phyloP scores from a whole-genome alignment of 2,113 vertebrate species.

The Seriola rivoliana region DNA sequence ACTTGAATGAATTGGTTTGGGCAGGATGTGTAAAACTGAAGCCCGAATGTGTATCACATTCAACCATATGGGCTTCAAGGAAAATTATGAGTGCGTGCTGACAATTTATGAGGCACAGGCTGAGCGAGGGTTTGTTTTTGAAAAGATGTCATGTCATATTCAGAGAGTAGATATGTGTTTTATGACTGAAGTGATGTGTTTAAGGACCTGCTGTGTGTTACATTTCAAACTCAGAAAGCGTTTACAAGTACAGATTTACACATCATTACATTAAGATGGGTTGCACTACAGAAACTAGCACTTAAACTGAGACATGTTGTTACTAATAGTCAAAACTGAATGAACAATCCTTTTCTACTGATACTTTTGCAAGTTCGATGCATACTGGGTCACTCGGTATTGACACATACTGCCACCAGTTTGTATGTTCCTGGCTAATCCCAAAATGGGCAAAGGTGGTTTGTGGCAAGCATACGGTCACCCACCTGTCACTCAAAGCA shows the following conservation, averaged over 20 bases:
- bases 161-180: constrained; percentile 18
- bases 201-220: constrained; percentile 22
- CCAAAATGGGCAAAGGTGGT: no score
- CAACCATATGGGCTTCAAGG: constrained; percentile 23
- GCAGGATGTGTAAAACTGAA: constrained; percentile 38
- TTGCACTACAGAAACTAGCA: neutral
- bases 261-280: neutral
- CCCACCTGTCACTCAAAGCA: no score
- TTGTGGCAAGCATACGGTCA: no score
- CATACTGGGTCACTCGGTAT: no score
- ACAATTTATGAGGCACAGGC: constrained; percentile 40
- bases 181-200: constrained; percentile 19
- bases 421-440: no score
- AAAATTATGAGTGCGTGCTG: constrained; percentile 29
- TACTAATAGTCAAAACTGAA: neutral
- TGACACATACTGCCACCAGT: no score
- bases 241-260: no score
- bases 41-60: constrained; percentile 44
- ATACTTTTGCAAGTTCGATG: no score
- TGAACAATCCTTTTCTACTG: no score
- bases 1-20: constrained; percentile 44
- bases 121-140: constrained; percentile 35
- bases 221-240: constrained; percentile 6
- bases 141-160: constrained; percentile 35
- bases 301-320: neutral